A percentile compares a stretch with the other conserved stretches of the same genome.
Conservation (phyloP, 1,140 invertebrate genomes). For the Saxidomus purpurata region DNA sequence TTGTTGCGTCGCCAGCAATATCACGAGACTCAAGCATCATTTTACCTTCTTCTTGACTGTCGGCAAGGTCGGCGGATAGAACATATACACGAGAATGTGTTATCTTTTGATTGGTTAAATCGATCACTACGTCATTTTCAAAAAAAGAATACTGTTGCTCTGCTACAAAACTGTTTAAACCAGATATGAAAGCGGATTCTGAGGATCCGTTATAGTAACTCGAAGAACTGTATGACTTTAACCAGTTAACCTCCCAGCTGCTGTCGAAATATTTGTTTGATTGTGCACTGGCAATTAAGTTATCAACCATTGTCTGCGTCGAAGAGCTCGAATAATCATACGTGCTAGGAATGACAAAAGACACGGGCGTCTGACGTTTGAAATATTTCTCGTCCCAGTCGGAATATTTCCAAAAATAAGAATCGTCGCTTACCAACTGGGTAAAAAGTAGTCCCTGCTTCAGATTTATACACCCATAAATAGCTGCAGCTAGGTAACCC, state of each 20-base stretch:
- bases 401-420: conserved; percentile 76
- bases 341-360: conserved; percentile 50
- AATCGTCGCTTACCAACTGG: conserved; percentile 82
- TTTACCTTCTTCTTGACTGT: conserved; percentile 67
- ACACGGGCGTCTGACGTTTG: neutral
- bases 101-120: conserved; percentile 92
- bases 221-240: conserved; percentile 34
- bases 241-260: conserved; percentile 63
- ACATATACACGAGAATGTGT: conserved; percentile 87
- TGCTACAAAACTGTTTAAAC: conserved; percentile 87
- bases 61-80: conserved; percentile 55
- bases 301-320: conserved; percentile 9
- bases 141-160: conserved; percentile 81
- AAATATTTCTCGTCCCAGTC: conserved; percentile 50
- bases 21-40: conserved; percentile 74
- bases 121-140: conserved; percentile 94
- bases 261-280: conserved; percentile 36
- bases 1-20: conserved; percentile 66
- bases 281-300: conserved; percentile 18
- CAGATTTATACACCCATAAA: conserved; percentile 94
- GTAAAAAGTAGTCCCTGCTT: conserved; percentile 93
- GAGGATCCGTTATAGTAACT: neutral
- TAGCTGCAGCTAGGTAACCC: conserved; percentile 93
- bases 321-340: conserved; percentile 25
- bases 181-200: conserved; percentile 20